A percentile compares a stretch with the other conserved stretches of the same genome.
Conservation (phyloP, 1,140 invertebrate genomes). For the Drosophila dunni region DNA sequence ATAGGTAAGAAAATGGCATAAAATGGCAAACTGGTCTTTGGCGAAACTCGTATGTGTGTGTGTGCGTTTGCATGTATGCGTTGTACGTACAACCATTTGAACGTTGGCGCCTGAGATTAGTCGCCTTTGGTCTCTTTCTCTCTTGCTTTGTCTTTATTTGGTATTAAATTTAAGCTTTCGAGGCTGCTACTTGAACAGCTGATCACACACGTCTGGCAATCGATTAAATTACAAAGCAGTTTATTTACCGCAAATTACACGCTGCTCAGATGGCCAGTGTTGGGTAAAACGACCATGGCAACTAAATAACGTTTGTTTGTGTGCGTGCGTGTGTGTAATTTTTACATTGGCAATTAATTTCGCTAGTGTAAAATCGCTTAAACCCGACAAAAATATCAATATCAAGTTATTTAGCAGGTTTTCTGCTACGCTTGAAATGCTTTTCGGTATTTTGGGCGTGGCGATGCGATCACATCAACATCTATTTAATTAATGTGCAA, state of each 20-base stretch:
- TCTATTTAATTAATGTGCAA: constrained; percentile 11
- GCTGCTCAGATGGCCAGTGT: constrained; percentile 20
- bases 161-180: constrained; percentile 47
- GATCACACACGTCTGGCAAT: constrained; percentile 35
- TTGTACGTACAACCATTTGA: not conserved
- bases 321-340: constrained; percentile 1
- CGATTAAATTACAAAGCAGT: constrained; percentile 42
- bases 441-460: constrained; percentile 21
- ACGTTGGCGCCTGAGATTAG: constrained; percentile 42
- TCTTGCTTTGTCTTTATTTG: constrained; percentile 51
- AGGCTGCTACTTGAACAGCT: constrained; percentile 44
- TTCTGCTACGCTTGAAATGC: constrained; percentile 24
- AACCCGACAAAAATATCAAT: constrained; percentile 21
- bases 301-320: constrained; percentile 9
- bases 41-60: constrained; percentile 6
- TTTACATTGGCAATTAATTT: constrained; percentile 15
- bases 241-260: constrained; percentile 48
- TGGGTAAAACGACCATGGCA: constrained; percentile 14
- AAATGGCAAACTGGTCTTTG: constrained; percentile 46
- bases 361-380: constrained; percentile 8
- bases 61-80: not conserved
- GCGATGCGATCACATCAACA: constrained; percentile 14
- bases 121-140: constrained; percentile 19
- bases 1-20: constrained; percentile 50
- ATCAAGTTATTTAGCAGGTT: constrained; percentile 15